Conservation (phyloP, 2,888 invertebrate genomes). For the Sepioteuthis lessoniana region DNA sequence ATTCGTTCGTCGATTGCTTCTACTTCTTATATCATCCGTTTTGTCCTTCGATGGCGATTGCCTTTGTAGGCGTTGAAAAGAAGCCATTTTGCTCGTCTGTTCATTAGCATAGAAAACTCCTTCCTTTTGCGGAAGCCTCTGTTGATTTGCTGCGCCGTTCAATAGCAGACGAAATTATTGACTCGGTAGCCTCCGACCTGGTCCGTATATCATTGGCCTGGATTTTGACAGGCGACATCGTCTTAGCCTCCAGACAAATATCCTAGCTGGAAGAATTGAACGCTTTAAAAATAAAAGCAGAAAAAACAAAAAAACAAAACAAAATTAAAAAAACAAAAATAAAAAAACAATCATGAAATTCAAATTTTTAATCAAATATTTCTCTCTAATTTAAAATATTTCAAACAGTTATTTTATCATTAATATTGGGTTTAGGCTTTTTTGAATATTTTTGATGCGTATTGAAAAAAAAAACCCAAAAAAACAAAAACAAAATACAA, state of each 20-base stretch:
- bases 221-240: constrained; percentile 5
- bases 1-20: neutral
- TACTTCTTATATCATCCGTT: neutral
- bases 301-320: neutral
- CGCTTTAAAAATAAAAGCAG: neutral
- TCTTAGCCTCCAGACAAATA: neutral
- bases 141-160: neutral
- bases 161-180: neutral
- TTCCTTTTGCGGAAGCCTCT: neutral
- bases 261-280: neutral
- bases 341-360: too few species aligned
- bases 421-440: too few species aligned
- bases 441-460: too few species aligned
- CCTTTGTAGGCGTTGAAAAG: neutral
- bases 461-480: too few species aligned
- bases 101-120: neutral
- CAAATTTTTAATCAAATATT: too few species aligned
- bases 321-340: too few species aligned
- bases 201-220: neutral
- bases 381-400: too few species aligned
- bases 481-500: too few species aligned
- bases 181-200: neutral
- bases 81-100: neutral
- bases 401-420: too few species aligned
- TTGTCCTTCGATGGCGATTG: neutral